Percentiles rank a stretch among this genome's conserved stretches.
Evolutionary conservation across 2,888 invertebrate species (phyloP).

Genomic region (Trachelus stipa): DNA sequence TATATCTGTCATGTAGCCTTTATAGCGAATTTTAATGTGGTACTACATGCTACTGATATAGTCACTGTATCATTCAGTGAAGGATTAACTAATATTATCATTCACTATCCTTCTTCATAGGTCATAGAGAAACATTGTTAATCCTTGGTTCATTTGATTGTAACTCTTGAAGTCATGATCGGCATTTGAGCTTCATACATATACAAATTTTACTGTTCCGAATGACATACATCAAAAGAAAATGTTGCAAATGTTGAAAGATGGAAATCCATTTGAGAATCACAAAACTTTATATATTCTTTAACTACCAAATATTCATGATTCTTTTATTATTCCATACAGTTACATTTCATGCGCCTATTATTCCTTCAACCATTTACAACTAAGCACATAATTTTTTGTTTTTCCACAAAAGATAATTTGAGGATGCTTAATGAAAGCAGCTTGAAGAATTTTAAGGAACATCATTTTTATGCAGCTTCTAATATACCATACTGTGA

Average conservation of each 20-base stretch:
- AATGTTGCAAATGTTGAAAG: neutral
- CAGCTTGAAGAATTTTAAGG: neutral
- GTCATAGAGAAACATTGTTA: too few species aligned
- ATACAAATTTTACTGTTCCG: neutral
- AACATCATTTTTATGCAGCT: neutral
- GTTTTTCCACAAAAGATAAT: neutral
- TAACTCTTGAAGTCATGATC: neutral
- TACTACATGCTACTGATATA: neutral
- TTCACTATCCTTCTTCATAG: neutral
- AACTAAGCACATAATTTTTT: neutral
- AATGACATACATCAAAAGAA: neutral
- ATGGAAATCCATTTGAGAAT: neutral
- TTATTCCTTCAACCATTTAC: neutral
- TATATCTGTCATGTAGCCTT: neutral
- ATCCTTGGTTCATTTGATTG: neutral
- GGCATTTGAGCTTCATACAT: neutral
- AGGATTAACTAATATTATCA: neutral
- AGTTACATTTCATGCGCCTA: neutral
- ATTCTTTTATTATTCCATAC: neutral
- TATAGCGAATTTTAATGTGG: neutral
- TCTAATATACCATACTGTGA: neutral
- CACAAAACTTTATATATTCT: neutral
- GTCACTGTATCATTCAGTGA: neutral
- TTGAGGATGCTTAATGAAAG: neutral
- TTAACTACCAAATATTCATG: neutral